Conservation (phyloP, 2,797 vertebrate genomes). For the Numenius phaeopus region DNA sequence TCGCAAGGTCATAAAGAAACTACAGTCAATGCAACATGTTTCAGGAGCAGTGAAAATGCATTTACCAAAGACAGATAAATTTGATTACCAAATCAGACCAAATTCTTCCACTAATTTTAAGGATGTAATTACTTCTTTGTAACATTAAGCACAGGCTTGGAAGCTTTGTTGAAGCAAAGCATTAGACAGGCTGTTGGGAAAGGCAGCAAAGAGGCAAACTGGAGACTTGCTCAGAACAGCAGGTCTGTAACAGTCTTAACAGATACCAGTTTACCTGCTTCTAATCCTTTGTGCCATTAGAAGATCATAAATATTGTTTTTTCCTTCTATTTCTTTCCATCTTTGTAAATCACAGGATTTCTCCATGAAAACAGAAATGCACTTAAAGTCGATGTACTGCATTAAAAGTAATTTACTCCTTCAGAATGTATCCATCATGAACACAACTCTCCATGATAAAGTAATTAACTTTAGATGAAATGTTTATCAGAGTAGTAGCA, state of each 20-base stretch:
- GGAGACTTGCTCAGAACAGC: neutral
- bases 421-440: neutral
- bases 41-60: constrained; percentile 1
- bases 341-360: neutral
- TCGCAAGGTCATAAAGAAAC: neutral
- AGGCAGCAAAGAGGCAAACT: neutral
- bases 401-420: neutral
- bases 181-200: neutral
- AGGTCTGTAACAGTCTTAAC: neutral
- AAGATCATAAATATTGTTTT: neutral
- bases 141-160: neutral
- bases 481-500: neutral
- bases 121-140: neutral
- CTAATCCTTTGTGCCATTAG: neutral
- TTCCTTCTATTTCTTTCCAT: neutral
- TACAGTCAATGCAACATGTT: neutral
- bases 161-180: neutral
- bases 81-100: neutral
- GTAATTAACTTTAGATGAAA: neutral
- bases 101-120: constrained; percentile 17
- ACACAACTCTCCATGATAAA: neutral
- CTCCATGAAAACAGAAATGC: neutral
- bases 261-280: neutral
- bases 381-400: neutral
- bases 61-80: neutral